A percentile compares a stretch with the other conserved stretches of the same genome.
Conservation (phyloP, 1,140 invertebrate genomes). For the Liolophura sinensis region DNA sequence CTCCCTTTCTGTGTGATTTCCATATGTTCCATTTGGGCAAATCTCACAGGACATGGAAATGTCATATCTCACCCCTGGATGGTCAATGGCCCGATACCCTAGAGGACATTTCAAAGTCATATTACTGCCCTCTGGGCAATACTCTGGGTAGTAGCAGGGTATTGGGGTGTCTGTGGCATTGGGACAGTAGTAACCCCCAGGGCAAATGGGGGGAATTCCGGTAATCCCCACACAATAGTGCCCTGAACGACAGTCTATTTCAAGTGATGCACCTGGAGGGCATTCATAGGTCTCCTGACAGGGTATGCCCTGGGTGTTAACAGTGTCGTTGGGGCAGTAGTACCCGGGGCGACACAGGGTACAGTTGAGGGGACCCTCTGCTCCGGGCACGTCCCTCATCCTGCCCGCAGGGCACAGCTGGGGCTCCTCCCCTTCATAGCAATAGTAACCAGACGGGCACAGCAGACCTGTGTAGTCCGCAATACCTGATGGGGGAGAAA, state of each 20-base stretch:
- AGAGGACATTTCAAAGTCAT: slow-evolving; percentile 43
- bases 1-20: slow-evolving; percentile 39
- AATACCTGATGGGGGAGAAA: slow-evolving; percentile 42
- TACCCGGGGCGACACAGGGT: slow-evolving; percentile 46
- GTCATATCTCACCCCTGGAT: slow-evolving; percentile 36
- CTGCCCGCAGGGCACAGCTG: slow-evolving; percentile 48
- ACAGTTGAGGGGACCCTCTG: slow-evolving; percentile 37
- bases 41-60: slow-evolving; percentile 34
- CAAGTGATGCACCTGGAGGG: slow-evolving; percentile 36
- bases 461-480: slow-evolving; percentile 33
- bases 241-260: slow-evolving; percentile 40
- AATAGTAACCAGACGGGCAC: slow-evolving; percentile 50
- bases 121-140: slow-evolving; percentile 50
- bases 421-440: slow-evolving; percentile 41
- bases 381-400: slow-evolving; percentile 43
- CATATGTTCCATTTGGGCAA: slow-evolving; percentile 52
- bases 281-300: slow-evolving; percentile 48
- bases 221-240: slow-evolving; percentile 45
- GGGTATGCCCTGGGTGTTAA: slow-evolving; percentile 51
- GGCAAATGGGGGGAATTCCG: slow-evolving; percentile 42
- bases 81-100: slow-evolving; percentile 41
- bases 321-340: slow-evolving; percentile 55
- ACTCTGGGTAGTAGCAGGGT: slow-evolving; percentile 41
- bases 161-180: slow-evolving; percentile 39
- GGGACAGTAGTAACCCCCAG: slow-evolving; percentile 51